Conservation (phyloP, 37 sponge, comb jelly and placozoan genomes). For the Amphimedon queenslandica region DNA sequence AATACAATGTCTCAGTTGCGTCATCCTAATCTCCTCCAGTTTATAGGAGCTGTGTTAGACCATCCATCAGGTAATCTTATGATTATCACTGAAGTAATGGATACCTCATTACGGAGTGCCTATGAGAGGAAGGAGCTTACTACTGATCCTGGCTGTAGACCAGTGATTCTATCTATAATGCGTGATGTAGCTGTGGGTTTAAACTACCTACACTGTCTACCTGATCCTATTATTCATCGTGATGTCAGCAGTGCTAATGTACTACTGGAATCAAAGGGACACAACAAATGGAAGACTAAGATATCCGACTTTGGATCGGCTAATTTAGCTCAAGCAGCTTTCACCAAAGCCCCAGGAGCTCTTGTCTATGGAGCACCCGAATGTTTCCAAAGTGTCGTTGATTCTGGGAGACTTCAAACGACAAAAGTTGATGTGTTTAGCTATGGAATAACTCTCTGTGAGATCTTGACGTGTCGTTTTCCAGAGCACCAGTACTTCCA, state of each 20-base stretch:
- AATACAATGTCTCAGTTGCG: slow-evolving; percentile 26
- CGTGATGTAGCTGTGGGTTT: slow-evolving; percentile 55
- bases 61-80: slow-evolving; percentile 12
- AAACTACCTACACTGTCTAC: slow-evolving; percentile 58
- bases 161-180: slow-evolving; percentile 13
- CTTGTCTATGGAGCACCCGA: slow-evolving; percentile 66
- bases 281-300: slow-evolving; percentile 53
- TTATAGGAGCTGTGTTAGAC: slow-evolving; percentile 49
- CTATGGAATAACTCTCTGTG: slow-evolving; percentile 49
- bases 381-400: background rate
- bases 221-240: slow-evolving; percentile 73
- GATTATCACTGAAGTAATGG: slow-evolving; percentile 73
- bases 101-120: slow-evolving; percentile 29
- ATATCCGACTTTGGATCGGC: slow-evolving; percentile 68
- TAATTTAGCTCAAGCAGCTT: slow-evolving; percentile 5
- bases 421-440: slow-evolving; percentile 66
- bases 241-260: slow-evolving; percentile 68
- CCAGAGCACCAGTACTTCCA: background rate
- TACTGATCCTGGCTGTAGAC: background rate
- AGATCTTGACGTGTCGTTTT: slow-evolving; percentile 14
- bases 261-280: slow-evolving; percentile 22
- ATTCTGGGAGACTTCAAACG: background rate
- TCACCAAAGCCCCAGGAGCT: slow-evolving; percentile 36
- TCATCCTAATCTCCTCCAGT: slow-evolving; percentile 71
- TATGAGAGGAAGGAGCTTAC: slow-evolving; percentile 6